A percentile compares a stretch with the other conserved stretches of the same genome.
Evolutionary conservation across 2,113 vertebrate genomes (phyloP).

Genomic region (Mellivora capensis): DNA sequence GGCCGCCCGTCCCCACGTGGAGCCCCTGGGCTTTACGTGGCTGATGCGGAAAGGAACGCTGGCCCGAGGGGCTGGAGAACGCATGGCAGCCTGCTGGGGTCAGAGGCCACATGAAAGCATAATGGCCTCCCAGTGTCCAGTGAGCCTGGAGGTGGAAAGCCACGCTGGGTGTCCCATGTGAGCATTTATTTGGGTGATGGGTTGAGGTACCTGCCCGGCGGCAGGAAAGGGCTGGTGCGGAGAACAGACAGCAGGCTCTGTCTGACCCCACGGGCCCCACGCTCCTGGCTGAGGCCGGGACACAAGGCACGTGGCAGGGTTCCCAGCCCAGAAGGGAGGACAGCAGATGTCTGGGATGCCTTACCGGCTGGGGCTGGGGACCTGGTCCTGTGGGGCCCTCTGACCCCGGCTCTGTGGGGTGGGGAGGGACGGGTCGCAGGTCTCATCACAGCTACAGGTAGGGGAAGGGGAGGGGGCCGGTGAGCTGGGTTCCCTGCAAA

Average conservation of each 20-base stretch:
- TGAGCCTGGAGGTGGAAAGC: background rate
- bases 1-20: too few relatives aligned
- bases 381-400: background rate
- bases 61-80: background rate
- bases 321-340: background rate
- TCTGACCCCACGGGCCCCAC: background rate
- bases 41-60: fast-evolving
- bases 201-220: background rate
- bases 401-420: background rate
- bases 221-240: background rate
- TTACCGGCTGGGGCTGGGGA: background rate
- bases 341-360: background rate
- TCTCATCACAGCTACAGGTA: background rate
- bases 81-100: too few relatives aligned
- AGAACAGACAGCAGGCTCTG: background rate
- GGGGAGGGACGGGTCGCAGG: fast-evolving
- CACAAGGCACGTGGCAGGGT: too few relatives aligned
- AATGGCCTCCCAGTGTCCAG: fast-evolving
- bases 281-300: fast-evolving
- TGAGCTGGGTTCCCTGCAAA: background rate
- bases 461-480: background rate
- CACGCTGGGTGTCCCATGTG: background rate
- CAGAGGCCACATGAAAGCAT: background rate
- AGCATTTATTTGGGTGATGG: background rate
- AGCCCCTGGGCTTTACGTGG: background rate